A percentile compares a stretch with the other conserved stretches of the same genome.
Conservation (phyloP, 2,888 invertebrate species). For the Noctua comes region DNA sequence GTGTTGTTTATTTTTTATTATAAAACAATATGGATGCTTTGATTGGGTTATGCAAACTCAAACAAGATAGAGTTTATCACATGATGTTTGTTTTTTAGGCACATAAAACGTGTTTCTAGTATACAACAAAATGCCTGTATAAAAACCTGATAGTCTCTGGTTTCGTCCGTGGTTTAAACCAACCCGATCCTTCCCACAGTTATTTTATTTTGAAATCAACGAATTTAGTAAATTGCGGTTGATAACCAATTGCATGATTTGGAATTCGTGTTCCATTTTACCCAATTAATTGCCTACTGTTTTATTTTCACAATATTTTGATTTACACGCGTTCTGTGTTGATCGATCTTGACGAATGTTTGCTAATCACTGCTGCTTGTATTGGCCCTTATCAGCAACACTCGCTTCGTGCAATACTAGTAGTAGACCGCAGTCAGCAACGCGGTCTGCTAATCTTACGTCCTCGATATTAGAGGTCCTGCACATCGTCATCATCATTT, state of each 20-base stretch:
- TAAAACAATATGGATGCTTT: neutral
- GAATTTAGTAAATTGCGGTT: conserved; percentile 15
- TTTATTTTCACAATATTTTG: neutral
- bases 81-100: neutral
- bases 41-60: neutral
- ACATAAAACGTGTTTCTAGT: neutral
- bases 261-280: conserved; percentile 4
- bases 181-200: neutral
- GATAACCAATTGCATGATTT: neutral
- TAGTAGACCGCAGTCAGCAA: neutral
- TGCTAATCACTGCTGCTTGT: neutral
- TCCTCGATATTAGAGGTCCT: neutral
- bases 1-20: neutral
- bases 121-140: neutral
- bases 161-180: conserved; percentile 13
- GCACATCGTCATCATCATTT: neutral
- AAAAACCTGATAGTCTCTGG: neutral
- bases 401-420: neutral
- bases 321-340: neutral
- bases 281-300: neutral
- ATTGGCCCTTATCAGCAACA: neutral
- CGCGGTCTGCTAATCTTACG: neutral
- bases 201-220: conserved; percentile 8
- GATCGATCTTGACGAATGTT: neutral
- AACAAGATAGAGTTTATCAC: neutral